A percentile compares a stretch with the other conserved stretches of the same genome.
phyloP scores from a whole-genome alignment of 2,113 vertebrate genomes.

The Pterocles burchelli region DNA sequence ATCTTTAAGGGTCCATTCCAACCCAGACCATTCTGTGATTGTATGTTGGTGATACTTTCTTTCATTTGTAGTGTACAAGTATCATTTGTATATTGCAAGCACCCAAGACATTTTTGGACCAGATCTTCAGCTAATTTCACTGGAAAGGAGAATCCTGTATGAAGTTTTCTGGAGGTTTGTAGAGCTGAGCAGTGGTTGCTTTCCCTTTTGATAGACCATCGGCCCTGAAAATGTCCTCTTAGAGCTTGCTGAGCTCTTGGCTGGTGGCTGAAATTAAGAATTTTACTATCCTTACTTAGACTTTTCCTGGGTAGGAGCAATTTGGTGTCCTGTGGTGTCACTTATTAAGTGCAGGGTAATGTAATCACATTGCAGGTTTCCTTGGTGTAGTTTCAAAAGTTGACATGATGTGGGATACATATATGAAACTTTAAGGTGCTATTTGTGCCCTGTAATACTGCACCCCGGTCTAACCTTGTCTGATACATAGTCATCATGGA shows the following conservation, averaged over 20 bases:
- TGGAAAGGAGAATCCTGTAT: neutral
- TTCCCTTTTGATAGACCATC: neutral
- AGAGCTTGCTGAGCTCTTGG: neutral
- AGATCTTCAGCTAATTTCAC: neutral
- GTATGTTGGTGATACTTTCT: neutral
- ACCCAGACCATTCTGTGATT: neutral
- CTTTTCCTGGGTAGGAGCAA: neutral
- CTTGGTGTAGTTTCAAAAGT: neutral
- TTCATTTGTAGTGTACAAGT: neutral
- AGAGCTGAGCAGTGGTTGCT: neutral
- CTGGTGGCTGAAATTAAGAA: neutral
- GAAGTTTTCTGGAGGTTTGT: neutral
- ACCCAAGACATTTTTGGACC: neutral
- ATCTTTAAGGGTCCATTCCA: neutral
- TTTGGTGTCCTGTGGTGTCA: neutral
- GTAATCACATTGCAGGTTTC: neutral
- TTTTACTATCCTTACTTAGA: neutral
- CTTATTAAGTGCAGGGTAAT: neutral
- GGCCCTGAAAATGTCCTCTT: neutral
- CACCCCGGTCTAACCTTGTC: neutral
- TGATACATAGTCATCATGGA: neutral
- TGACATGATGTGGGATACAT: neutral
- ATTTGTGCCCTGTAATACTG: neutral
- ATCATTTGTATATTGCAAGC: neutral
- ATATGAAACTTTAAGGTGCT: neutral